A percentile compares a stretch with the other conserved stretches of the same genome.
Conservation (phyloP, 2,888 invertebrate genomes). For the Xylota sylvarum region DNA sequence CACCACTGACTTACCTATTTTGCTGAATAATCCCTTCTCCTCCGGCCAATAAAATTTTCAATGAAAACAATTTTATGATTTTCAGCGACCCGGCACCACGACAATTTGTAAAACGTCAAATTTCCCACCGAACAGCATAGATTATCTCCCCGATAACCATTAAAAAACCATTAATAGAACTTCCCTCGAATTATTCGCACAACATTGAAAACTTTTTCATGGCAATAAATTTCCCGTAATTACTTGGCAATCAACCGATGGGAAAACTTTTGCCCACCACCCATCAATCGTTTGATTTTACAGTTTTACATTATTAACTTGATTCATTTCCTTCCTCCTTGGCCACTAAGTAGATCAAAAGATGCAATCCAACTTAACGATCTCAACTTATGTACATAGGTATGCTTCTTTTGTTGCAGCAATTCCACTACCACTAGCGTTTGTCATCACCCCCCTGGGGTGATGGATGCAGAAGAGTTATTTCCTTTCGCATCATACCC, state of each 20-base stretch:
- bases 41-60: no score
- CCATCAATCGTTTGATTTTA: slow-evolving; percentile 64
- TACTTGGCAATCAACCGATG: slow-evolving; percentile 68
- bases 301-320: slow-evolving; percentile 55
- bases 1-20: no score
- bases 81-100: not conserved
- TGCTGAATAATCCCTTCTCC: no score
- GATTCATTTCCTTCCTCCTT: slow-evolving; percentile 28
- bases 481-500: not conserved
- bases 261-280: slow-evolving; percentile 41
- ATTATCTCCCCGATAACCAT: slow-evolving; percentile 37
- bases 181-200: not conserved
- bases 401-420: not conserved
- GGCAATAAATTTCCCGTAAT: slow-evolving; percentile 66
- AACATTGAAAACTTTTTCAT: slow-evolving; percentile 39
- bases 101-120: slow-evolving; percentile 41
- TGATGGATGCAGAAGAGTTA: not conserved
- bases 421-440: slow-evolving; percentile 5
- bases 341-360: slow-evolving; percentile 16
- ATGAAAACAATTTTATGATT: no score
- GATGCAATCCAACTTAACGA: slow-evolving; percentile 38
- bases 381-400: not conserved
- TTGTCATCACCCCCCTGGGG: not conserved
- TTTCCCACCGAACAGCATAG: not conserved
- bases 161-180: slow-evolving; percentile 59